phyloP scores from a whole-genome alignment of 1,140 invertebrate species.

The Nautilus pompilius region DNA sequence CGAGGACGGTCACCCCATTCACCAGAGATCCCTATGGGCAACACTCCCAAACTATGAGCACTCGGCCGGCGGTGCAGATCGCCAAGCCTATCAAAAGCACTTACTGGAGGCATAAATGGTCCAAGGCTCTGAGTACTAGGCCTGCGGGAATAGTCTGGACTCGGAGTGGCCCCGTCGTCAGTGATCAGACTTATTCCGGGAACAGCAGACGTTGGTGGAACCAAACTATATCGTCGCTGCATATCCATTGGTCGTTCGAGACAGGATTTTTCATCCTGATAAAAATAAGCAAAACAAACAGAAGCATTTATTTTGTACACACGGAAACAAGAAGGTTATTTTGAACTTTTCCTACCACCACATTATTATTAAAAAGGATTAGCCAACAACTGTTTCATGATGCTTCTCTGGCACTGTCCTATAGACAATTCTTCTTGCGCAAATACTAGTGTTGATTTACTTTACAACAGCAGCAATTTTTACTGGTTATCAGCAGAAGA shows the following conservation, averaged over 20 bases:
- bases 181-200: conserved; percentile 41
- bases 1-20: conserved; percentile 27
- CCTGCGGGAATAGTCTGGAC: conserved; percentile 34
- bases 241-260: conserved; percentile 30
- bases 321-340: no score
- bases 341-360: no score
- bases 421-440: no score
- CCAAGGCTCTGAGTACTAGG: conserved; percentile 47
- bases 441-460: no score
- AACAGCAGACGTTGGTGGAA: conserved; percentile 30
- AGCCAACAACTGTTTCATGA: no score
- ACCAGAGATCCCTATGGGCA: conserved; percentile 30
- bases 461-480: no score
- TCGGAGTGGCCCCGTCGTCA: conserved; percentile 27
- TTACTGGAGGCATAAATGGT: conserved; percentile 41
- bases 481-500: no score
- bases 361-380: no score
- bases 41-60: conserved; percentile 46
- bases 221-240: conserved; percentile 37
- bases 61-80: conserved; percentile 36
- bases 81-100: conserved; percentile 39
- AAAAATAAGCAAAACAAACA: conserved; percentile 2
- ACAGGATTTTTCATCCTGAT: conserved; percentile 40
- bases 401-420: no score
- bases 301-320: no score